A percentile compares a stretch with the other conserved stretches of the same genome.
Evolutionary conservation across 2,888 invertebrate genomes (phyloP).

Genomic region (Callyntrura sp.): DNA sequence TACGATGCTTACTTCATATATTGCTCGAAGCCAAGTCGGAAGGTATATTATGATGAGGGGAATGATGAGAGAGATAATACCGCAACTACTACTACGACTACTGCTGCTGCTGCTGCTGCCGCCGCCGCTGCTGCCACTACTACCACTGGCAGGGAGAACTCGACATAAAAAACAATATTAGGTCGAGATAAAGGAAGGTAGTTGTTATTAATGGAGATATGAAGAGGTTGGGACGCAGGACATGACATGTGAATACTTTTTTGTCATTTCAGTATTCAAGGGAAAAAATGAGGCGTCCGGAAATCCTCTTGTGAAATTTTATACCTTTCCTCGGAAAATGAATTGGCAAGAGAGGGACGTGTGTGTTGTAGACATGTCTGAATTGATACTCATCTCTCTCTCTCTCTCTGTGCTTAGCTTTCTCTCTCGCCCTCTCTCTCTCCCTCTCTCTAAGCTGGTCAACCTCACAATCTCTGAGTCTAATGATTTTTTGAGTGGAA

Average conservation of each 20-base stretch:
- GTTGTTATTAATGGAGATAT: neutral
- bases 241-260: constrained; percentile 39
- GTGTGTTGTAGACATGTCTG: neutral
- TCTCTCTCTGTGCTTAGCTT: neutral
- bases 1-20: neutral
- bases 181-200: constrained; percentile 21
- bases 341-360: constrained; percentile 9
- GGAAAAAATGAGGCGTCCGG: constrained; percentile 61
- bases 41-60: neutral
- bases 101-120: no score
- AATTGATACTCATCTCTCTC: neutral
- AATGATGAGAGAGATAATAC: neutral
- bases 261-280: constrained; percentile 28
- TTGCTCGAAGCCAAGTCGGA: neutral
- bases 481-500: constrained; percentile 3
- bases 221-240: neutral
- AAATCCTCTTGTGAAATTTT: constrained; percentile 55
- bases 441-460: neutral
- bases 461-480: no score
- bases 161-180: constrained; percentile 8
- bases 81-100: neutral
- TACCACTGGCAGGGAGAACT: no score
- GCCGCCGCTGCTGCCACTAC: no score
- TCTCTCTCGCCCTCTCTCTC: neutral
- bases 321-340: constrained; percentile 22